Evolutionary conservation across 2,113 vertebrate species (phyloP).

Genomic region (Hippolais icterina): DNA sequence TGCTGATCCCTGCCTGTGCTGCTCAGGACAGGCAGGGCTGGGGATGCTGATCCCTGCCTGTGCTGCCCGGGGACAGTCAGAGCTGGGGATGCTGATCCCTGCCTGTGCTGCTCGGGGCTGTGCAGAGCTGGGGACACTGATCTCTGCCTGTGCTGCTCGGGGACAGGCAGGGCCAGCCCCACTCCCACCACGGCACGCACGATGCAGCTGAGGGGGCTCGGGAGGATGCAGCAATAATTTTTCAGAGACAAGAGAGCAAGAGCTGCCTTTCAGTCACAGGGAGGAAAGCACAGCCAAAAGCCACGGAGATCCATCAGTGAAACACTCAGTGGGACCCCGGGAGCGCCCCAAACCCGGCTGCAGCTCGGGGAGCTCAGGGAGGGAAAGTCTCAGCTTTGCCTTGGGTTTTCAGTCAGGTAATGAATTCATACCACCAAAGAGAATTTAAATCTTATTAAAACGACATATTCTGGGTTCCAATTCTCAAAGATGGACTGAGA

Average conservation of each 20-base stretch:
- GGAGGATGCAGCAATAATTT: not conserved
- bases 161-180: not conserved
- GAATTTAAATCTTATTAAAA: not conserved
- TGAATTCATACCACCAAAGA: not conserved
- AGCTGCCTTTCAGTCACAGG: not conserved
- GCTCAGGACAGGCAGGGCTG: not conserved
- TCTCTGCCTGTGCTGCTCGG: not conserved
- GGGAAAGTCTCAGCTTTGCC: not conserved
- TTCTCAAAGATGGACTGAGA: not conserved
- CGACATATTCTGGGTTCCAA: fast-evolving
- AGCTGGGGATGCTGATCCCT: not conserved
- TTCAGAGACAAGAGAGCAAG: not conserved
- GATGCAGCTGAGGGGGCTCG: not conserved
- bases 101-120: not conserved
- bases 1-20: not conserved
- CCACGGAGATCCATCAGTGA: not conserved
- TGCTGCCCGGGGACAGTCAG: not conserved
- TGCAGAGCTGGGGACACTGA: not conserved
- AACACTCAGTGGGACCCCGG: not conserved
- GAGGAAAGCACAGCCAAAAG: fast-evolving
- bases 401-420: not conserved
- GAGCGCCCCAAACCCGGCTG: not conserved
- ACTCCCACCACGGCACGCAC: not conserved
- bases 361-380: too few relatives aligned
- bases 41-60: not conserved